Percentiles rank a stretch among this genome's conserved stretches.
Conservation (phyloP, 2,888 invertebrate species). For the Cosmorhoe ocellata region DNA sequence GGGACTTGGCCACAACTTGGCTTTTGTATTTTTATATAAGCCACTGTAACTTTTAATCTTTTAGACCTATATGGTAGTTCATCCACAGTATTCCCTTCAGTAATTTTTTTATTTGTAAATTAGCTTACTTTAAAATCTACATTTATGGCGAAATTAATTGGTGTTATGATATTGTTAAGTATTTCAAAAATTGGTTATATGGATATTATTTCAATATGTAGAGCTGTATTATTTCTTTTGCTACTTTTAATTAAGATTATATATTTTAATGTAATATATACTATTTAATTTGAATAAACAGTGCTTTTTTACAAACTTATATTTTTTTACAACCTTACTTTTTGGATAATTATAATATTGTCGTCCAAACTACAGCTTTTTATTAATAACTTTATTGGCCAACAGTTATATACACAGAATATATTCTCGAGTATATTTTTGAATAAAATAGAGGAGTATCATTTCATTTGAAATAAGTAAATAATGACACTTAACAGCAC, state of each 20-base stretch:
- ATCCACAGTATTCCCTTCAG: constrained; percentile 67
- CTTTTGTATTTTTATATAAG: constrained; percentile 82
- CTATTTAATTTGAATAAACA: constrained; percentile 82
- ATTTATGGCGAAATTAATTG: constrained; percentile 66
- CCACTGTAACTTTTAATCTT: constrained; percentile 51
- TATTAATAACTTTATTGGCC: constrained; percentile 57
- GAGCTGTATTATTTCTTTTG: constrained; percentile 77
- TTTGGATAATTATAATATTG: neutral
- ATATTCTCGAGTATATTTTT: constrained; percentile 35
- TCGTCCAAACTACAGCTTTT: neutral
- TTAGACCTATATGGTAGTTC: constrained; percentile 53
- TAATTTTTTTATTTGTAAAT: constrained; percentile 61
- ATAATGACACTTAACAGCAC: constrained; percentile 52
- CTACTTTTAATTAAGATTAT: constrained; percentile 78
- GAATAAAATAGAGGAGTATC: constrained; percentile 43
- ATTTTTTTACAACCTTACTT: constrained; percentile 25
- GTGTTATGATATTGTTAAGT: constrained; percentile 58
- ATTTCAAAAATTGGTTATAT: constrained; percentile 63
- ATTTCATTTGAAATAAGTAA: constrained; percentile 47
- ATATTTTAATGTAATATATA: constrained; percentile 81
- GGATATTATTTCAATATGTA: constrained; percentile 77
- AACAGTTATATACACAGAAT: constrained; percentile 61
- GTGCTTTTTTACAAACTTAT: constrained; percentile 72
- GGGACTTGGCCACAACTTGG: constrained; percentile 55
- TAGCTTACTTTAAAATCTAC: constrained; percentile 61